Base-by-base conservation (phyloP, 2,113 vertebrate species). In the Litocranius walleri region DNA sequence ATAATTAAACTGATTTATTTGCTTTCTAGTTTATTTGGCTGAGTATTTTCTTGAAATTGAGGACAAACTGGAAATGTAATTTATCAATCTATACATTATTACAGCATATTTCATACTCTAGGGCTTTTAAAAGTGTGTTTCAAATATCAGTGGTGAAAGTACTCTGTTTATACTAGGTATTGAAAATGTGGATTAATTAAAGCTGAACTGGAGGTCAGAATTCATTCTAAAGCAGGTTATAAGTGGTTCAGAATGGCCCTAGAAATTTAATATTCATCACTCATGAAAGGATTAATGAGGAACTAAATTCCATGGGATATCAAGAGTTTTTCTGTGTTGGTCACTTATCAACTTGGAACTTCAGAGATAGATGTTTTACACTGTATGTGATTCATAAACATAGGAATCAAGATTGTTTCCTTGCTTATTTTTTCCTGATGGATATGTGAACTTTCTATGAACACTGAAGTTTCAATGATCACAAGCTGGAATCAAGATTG, bases 1-100 rank as follows among this genome's bases (percentile, higher is more conserved):
- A 96, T 97, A 94, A 96, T 94, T 95, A 97, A 95, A 92, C 54
- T 97, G 92, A 97, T 97, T 94, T 96, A 94, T 97, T 96, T 93
- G 45, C 83, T 83, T 93, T 62, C 36, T 90, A 74, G 87, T 89
- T 91, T 96, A 95, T 95, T 97, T 97, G 57, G 30, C 45, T 87
- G 54, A 94, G 8, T 29, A 92, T 96, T 96, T 98, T 97, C 92
- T 97, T 97, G 27, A 95, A 96, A 96, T 94, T 85, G 95, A 97
- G 87, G 52, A 94, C 71, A 95, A 96, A 96, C 19, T 96, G 40
- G 57, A 96, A 96, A 87, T 83, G 2, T 59, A 96, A 95, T 95
- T 97, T 96, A 90, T 81, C 0, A 7, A 92, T 94, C 85, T 77
- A 92, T 88, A 71, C n/a, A 90, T 13, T 90, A 88, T 94, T 92